Evolutionary conservation across 2,113 vertebrate genomes (phyloP).

Genomic region (Cephalopholis sonnerati): DNA sequence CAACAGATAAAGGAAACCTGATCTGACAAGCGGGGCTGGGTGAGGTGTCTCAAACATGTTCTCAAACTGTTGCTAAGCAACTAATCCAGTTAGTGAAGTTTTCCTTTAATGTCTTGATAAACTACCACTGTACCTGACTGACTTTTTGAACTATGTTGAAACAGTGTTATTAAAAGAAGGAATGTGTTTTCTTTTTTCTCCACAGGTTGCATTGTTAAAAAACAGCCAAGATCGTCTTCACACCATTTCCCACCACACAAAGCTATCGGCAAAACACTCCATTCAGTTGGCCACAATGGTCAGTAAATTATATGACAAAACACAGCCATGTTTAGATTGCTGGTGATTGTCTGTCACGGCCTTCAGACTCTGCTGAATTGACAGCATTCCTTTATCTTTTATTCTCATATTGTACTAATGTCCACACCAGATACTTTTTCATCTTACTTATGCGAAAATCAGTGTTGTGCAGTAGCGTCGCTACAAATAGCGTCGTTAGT

Average conservation of each 20-base stretch:
- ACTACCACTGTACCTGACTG: neutral
- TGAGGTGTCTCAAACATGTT: too few species aligned
- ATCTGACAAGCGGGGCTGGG: neutral
- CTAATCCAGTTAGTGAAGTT: neutral
- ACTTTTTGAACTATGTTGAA: neutral
- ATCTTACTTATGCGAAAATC: too few species aligned
- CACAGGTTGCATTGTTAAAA: neutral
- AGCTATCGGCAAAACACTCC: neutral
- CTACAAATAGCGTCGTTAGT: too few species aligned
- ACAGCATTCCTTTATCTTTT: constrained; percentile 14
- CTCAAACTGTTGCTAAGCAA: constrained; percentile 3
- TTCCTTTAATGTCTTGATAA: neutral
- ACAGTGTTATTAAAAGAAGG: neutral
- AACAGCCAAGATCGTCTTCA: neutral
- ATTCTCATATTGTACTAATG: neutral
- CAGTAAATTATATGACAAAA: constrained; percentile 4
- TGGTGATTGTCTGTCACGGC: constrained; percentile 10
- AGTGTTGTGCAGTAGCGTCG: too few species aligned
- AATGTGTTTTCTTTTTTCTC: neutral
- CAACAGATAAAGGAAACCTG: neutral
- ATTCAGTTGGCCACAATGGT: constrained; percentile 5
- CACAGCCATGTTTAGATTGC: neutral
- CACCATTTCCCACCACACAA: neutral
- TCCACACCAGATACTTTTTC: neutral
- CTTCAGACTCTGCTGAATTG: constrained; percentile 2